Base-by-base conservation (phyloP, 1,140 invertebrate species). In the Druon quercuslanigerum region DNA sequence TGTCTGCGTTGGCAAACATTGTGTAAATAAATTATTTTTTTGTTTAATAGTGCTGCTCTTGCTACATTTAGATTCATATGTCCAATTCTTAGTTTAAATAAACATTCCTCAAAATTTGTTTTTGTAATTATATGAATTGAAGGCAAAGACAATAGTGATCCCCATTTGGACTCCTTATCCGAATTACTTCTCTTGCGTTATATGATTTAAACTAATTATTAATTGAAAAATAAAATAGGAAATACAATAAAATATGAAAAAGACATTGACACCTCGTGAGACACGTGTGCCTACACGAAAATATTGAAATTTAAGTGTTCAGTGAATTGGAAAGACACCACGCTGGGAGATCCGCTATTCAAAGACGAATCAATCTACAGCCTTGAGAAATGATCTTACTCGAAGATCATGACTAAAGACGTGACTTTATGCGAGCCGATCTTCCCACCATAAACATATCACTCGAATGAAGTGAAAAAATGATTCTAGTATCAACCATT, bases 361-460 rank as follows among this genome's bases (percentile, higher is more conserved):
- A 66, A 40, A 66, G 60, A 66, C 40, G 60, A 40, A 66, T 66
- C 60, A 66, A 66, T 66, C 60, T 40, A 66, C 60, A 40, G 14
- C 25, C 13, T 40, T 66, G 60, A 66, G 60, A 66, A 66, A 66
- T 66, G 60, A 66, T 66, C 25, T 66, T 66, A 33, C 14, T 16
- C 60, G 60, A 66, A 66, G 33, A 66, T 66, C 20, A 40, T 66
- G 33, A 12, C 25, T 66, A 66, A 66, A 40, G 60, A 66, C 33
- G 33, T 66, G 60, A 66, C 33, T 66, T 66, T 8, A 66, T 40
- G 25, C 14, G 60, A 33, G 60, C 14, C 60, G 14, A 66, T 66
- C 60, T 66, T 66, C 60, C 60, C 60, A 66, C 60, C 60, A 66
- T 66, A 66, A 66, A 66, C 33, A 66, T 66, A n/a, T 66, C 60